Base-by-base conservation (phyloP, 2,888 invertebrate genomes). In the Arrhopalites spinosus region DNA sequence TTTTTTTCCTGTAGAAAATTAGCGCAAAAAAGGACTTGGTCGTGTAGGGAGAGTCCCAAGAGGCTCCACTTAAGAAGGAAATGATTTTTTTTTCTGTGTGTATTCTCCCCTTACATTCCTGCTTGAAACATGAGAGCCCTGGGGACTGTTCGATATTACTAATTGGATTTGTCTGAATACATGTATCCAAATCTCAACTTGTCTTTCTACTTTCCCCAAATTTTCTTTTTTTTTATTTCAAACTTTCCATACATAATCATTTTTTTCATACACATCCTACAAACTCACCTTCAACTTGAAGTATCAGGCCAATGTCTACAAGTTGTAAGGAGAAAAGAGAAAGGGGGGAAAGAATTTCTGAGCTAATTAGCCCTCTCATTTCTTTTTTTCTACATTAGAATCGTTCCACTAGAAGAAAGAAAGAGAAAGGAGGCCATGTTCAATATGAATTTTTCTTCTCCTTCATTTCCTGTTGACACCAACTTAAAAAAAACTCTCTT, bases 61-160 rank as follows among this genome's bases (percentile, higher is more conserved):
- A 73, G 80, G 73, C 64, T 73, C 77, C 76, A 80, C 77, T 80
- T 78, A 78, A 77, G 78, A 78, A 77, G 78, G 78, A 76, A 77
- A 74, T 67, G 61, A 64, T 77, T 64, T 72, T 64, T 70, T 66
- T 67, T 74, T 36, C 11, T 36, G 5, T 36, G 36, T 36, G 5
- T 36, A 7, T 36, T 36, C 36, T 36, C 36, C 36, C 5, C 11
- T 3, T 36, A 36, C 36, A 59, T 59, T 59, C 47, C 66, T n/a
- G n/a, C n/a, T 56, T 63, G 64, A 45, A 63, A 72, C 63, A 72
- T 72, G 63, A 68, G 68, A 20, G 59, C 27, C 70, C 78, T 76
- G 69, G 79, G 77, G 79, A 78, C 73, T 79, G 75, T 76, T 79
- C 77, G 76, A 81, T 80, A 81, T 79, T 80, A 81, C 81, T 81